A percentile compares a stretch with the other conserved stretches of the same genome.
These are phyloP conservation scores for Ellobius talpinus DNA, from an alignment of 2,113 vertebrate species.

Conservation along the genomic window DNA sequence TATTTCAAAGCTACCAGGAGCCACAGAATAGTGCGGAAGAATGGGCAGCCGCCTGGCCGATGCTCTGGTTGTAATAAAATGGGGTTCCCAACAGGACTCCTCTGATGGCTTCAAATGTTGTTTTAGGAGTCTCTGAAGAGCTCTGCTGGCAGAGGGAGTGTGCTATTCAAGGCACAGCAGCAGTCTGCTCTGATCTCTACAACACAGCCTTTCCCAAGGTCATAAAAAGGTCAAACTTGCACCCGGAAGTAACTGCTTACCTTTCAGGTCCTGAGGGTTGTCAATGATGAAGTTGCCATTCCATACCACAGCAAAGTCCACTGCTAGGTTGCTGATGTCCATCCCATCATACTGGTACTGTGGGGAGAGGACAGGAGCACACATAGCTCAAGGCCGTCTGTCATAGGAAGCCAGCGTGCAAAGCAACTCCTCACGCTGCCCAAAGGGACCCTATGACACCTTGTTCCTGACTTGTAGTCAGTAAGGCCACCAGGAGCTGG, in stretches of 20 bases:
- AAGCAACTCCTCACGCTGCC: background rate
- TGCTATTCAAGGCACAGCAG: background rate
- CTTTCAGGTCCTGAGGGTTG: slow-evolving; percentile 97
- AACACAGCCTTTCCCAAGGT: background rate
- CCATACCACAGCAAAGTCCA: slow-evolving; percentile 99
- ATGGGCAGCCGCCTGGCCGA: slow-evolving; percentile 14
- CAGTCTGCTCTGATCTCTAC: slow-evolving; percentile 42
- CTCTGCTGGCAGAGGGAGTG: background rate
- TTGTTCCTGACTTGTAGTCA: background rate
- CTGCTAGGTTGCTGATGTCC: slow-evolving; percentile 96
- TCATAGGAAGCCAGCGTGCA: background rate
- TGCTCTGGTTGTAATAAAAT: slow-evolving; percentile 72
- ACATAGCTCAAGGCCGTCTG: background rate
- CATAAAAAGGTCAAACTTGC: background rate
- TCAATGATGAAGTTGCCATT: slow-evolving; percentile 99
- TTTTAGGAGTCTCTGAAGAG: slow-evolving; percentile 58
- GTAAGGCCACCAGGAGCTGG: background rate
- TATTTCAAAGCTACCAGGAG: slow-evolving; percentile 68
- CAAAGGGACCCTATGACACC: fast-evolving
- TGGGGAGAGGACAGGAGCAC: slow-evolving; percentile 26
- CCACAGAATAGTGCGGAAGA: slow-evolving; percentile 50
- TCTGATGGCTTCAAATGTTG: slow-evolving; percentile 69
- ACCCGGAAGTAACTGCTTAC: slow-evolving; percentile 82
- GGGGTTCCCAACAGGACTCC: slow-evolving; percentile 61
- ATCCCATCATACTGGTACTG: slow-evolving; percentile 98